phyloP scores from a whole-genome alignment of 2,888 invertebrate genomes.

The Venustoraphidia nigricollis region DNA sequence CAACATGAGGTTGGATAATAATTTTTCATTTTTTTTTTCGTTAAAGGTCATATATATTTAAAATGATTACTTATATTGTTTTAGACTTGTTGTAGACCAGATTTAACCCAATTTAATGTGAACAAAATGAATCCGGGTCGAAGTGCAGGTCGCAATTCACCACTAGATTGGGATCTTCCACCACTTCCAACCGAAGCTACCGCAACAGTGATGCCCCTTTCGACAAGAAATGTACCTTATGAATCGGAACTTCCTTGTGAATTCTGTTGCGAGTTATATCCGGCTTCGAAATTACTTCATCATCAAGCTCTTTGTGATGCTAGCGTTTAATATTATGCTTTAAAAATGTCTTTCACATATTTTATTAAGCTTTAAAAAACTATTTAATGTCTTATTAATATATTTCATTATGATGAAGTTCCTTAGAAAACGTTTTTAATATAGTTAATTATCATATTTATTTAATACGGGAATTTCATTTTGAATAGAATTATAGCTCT shows the following conservation, averaged over 20 bases:
- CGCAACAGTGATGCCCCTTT: constrained; percentile 6
- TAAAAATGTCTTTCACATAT: too few species aligned
- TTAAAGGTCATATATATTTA: background rate
- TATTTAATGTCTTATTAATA: too few species aligned
- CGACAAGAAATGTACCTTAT: constrained; percentile 6
- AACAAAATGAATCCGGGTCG: background rate
- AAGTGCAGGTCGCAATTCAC: background rate
- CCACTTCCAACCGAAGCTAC: background rate
- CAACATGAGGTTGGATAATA: constrained; percentile 28
- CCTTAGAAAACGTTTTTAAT: too few species aligned
- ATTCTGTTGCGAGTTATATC: constrained; percentile 36
- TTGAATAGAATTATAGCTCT: too few species aligned
- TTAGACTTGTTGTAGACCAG: constrained; percentile 27
- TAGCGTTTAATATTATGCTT: too few species aligned
- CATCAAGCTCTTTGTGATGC: constrained; percentile 33
- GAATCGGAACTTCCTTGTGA: constrained; percentile 40
- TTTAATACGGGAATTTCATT: too few species aligned
- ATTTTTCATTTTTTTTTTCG: background rate
- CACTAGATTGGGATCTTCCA: background rate
- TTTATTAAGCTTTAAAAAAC: too few species aligned
- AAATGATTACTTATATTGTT: constrained; percentile 5
- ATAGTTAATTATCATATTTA: too few species aligned
- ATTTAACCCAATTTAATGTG: constrained; percentile 19
- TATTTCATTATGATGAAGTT: too few species aligned
- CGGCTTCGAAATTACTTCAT: constrained; percentile 32